Base-by-base conservation (phyloP, 2,113 vertebrate genomes). In the Protobothrops mucrosquamatus region DNA sequence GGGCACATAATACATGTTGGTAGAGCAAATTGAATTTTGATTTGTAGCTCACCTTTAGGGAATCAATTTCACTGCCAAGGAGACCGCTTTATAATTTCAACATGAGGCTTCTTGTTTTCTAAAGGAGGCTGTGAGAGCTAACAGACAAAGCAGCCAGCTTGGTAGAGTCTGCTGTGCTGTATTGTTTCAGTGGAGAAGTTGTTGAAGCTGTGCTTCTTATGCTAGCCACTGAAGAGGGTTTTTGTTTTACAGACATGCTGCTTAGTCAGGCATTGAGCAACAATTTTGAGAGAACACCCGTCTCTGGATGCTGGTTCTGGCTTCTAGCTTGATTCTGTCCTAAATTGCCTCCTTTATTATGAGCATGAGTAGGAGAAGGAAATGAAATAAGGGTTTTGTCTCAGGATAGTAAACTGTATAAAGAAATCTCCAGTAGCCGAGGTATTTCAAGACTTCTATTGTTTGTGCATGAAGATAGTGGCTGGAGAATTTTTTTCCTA, bases 11-110 rank as follows among this genome's bases (percentile, higher is more conserved):
- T 86, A 48, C 29, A 43, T 92, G 69, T 69, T 88, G 81, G 59
- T 90, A 6, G 26, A 92, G 87, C 29, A 95, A 94, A 88, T 94
- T 26, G 55, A 43, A 20, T 94, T 96, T 95, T 61, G 61, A 90
- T 87, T 92, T 94, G 54, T 93, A 39, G 22, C 81, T 94, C 59
- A 26, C 52, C 91, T 94, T 91, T 90, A 93, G 91, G 91, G 85
- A 39, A 55, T 89, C 22, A 14, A 15, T 88, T 92, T 43, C 93
- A 89, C 51, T 96, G 91, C 51, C 86, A 56, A 94, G 61, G 88
- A 91, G 46, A 55, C 24, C 86, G 11, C 57, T 94, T 74, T 90
- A 89, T 64, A 81, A 95, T 59, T 95, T 61, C 87, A 93, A 0
- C n/a, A 24, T 24, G 51, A 92, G 26, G 54, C 51, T 94, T 29